Evolutionary conservation across 2,888 invertebrate genomes (phyloP), one percentile per base, ranked within the genome.

Genomic region (Pyrrhia umbra): DNA sequence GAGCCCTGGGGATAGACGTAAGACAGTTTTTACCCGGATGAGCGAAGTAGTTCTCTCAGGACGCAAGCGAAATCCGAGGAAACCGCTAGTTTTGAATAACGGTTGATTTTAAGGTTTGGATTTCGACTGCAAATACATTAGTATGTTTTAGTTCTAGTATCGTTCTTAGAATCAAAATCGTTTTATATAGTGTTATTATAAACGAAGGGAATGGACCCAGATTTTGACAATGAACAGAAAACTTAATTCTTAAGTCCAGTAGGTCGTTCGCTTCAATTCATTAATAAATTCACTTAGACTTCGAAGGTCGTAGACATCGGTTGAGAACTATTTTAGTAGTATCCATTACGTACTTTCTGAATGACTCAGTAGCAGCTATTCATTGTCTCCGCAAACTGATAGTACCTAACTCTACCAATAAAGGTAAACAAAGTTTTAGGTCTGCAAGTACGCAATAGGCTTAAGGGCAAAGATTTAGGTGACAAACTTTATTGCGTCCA

Each of bases 401-500:
- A 70, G 50, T 56, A 76, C 61, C 49, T 51, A 60, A 34, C 34
- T 34, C 34, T 13, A 34, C 42, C 42, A 50, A 50, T 56, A 64
- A 62, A 69, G 60, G 65, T 78, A 64, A 80, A 75, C 62, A 70
- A 75, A 75, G 68, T 66, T 81, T 73, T 76, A 72, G 75, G 73
- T 80, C 72, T 74, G 80, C 69, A 83, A 82, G 77, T 68, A 65
- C 82, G 89, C 88, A 90, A 91, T 93, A 90, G 93, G 95, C 93
- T 94, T 94, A 94, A 83, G 83, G 83, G 81, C 85, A 89, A 92
- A 94, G 94, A 95, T 95, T 95, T 95, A 95, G 94, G 93, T 91
- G 94, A 92, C 94, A 93, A 92, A 93, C 84, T 93, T 92, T 95
- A 95, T 95, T 95, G 92, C 93, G 90, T 82, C 89, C 91, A 88